These are phyloP conservation scores for Laticauda laticaudata DNA, from an alignment of 2,113 vertebrate genomes.

Conservation along the genomic window DNA sequence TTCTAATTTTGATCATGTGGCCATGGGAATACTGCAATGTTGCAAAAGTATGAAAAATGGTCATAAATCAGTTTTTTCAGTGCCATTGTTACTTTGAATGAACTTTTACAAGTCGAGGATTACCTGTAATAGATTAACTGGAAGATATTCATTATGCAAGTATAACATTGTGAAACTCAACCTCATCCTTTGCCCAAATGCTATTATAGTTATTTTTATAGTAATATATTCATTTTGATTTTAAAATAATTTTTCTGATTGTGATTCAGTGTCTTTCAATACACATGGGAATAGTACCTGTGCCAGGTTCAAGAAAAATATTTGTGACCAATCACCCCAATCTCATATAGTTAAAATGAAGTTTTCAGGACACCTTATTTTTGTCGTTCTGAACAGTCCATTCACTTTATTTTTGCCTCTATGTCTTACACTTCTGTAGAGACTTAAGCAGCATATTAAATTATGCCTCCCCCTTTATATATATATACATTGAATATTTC, in stretches of 20 bases:
- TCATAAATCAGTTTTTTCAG: not conserved
- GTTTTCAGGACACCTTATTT: not conserved
- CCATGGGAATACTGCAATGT: not conserved
- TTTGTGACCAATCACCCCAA: not conserved
- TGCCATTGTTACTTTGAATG: not conserved
- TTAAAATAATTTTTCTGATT: not conserved
- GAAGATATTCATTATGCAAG: not conserved
- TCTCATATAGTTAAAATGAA: not conserved
- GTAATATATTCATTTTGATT: not conserved
- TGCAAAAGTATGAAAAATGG: not conserved
- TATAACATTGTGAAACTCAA: not conserved
- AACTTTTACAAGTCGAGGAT: not conserved
- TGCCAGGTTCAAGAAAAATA: not conserved
- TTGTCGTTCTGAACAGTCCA: not conserved
- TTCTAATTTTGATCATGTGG: not conserved
- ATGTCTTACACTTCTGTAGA: not conserved
- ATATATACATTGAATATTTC: not conserved
- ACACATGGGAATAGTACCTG: not conserved
- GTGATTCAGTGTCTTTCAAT: not conserved
- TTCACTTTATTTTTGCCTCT: not conserved
- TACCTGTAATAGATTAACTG: not conserved
- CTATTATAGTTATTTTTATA: not conserved
- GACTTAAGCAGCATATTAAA: not conserved
- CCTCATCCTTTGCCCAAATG: not conserved
- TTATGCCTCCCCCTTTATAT: not conserved